phyloP scores from a whole-genome alignment of 2,113 vertebrate species.

The Xerus inauris region DNA sequence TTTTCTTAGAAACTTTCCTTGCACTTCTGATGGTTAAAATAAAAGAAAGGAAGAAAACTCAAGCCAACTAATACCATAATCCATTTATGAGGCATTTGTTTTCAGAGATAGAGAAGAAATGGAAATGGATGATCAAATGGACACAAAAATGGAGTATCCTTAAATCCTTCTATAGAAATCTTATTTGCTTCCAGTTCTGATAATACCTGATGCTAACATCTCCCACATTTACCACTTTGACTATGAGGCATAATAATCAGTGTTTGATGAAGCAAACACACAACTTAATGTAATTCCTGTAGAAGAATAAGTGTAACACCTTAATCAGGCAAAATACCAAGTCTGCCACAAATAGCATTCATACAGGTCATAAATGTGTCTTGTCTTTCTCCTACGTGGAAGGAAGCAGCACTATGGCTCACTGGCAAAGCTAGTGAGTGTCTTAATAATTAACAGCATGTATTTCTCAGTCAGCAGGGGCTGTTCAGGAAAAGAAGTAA shows the following conservation, averaged over 20 bases:
- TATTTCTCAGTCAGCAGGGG: neutral
- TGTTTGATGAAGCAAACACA: neutral
- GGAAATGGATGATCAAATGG: neutral
- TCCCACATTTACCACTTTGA: neutral
- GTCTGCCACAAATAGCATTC: neutral
- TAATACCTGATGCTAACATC: neutral
- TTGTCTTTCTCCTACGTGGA: neutral
- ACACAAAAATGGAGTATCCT: neutral
- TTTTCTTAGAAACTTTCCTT: neutral
- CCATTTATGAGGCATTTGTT: neutral
- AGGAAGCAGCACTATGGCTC: neutral
- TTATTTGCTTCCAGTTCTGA: neutral
- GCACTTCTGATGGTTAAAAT: neutral
- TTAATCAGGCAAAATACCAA: neutral
- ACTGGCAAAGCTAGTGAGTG: neutral
- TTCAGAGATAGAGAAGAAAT: neutral
- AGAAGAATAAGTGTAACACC: neutral
- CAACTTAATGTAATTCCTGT: neutral
- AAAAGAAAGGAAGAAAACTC: neutral
- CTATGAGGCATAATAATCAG: neutral
- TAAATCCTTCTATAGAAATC: neutral
- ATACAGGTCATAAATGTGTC: neutral
- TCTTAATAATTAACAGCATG: neutral
- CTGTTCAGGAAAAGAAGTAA: constrained; percentile 18
- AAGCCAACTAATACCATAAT: neutral